These are phyloP conservation scores for Ceyx melanurus DNA, from an alignment of 2,113 vertebrate genomes.

Conservation along the genomic window DNA sequence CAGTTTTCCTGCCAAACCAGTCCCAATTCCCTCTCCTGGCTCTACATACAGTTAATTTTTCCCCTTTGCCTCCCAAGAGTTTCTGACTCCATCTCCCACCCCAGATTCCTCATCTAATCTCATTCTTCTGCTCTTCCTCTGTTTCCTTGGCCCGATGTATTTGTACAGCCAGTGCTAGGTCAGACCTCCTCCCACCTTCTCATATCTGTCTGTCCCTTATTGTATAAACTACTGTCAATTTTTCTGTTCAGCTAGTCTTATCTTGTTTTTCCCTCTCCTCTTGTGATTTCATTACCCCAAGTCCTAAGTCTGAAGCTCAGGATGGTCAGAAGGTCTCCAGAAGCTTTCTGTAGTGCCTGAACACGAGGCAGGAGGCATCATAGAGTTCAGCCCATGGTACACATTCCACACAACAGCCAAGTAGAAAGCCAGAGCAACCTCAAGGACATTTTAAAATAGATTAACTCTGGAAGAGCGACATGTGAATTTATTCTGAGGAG, in stretches of 20 bases:
- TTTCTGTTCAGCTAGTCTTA: not conserved
- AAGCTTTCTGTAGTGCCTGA: not conserved
- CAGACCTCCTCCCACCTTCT: not conserved
- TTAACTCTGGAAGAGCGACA: not conserved
- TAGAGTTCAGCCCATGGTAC: not conserved
- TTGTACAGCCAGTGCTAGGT: not conserved
- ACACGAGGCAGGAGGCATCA: not conserved
- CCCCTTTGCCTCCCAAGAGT: not conserved
- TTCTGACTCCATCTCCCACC: not conserved
- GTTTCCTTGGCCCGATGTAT: not conserved
- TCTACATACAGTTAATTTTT: not conserved
- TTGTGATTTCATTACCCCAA: not conserved
- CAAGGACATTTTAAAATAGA: not conserved
- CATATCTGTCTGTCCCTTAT: not conserved
- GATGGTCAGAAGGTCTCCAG: not conserved
- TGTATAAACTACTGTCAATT: not conserved
- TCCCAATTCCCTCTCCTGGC: not conserved
- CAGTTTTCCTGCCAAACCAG: not conserved
- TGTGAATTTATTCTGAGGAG: not conserved
- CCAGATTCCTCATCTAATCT: slow-evolving; percentile 22
- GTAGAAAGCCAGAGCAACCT: not conserved
- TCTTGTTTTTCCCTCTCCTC: not conserved
- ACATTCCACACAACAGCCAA: not conserved
- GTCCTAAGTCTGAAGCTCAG: not conserved
- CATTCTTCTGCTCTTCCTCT: not conserved